Evolutionary conservation across 2,113 vertebrate species (phyloP).

Genomic region (Plecturocebus donacophilus): DNA sequence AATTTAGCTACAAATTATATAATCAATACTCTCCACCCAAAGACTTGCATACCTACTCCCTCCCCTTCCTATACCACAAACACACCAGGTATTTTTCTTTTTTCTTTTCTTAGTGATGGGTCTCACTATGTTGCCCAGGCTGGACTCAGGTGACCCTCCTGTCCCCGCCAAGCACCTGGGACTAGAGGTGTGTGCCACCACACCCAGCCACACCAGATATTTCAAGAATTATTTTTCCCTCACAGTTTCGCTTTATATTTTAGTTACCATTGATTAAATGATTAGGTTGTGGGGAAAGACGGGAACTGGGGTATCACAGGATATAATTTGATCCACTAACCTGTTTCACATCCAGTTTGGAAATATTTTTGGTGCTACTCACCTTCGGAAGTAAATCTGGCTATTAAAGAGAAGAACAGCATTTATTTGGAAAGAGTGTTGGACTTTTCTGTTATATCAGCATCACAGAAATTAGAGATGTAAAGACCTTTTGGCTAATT

Average conservation of each 20-base stretch:
- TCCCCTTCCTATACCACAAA: not conserved
- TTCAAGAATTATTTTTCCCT: not conserved
- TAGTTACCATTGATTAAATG: not conserved
- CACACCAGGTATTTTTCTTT: not conserved
- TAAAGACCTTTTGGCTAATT: slow-evolving; percentile 24
- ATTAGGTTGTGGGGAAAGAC: not conserved
- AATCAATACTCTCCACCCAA: not conserved
- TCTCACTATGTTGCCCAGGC: not conserved
- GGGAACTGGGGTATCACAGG: not conserved
- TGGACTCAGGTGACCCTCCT: not conserved
- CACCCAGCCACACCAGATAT: not conserved
- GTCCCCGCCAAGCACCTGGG: not conserved
- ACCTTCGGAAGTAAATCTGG: not conserved
- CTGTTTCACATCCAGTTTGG: not conserved
- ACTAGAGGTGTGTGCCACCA: not conserved
- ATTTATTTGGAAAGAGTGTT: slow-evolving; percentile 51
- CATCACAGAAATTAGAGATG: slow-evolving; percentile 15
- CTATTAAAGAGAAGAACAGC: not conserved
- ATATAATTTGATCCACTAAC: not conserved
- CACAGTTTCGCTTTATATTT: not conserved
- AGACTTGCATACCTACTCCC: not conserved
- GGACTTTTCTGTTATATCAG: slow-evolving; percentile 26
- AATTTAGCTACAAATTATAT: not conserved
- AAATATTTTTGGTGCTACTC: not conserved
- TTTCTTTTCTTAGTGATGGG: not conserved